phyloP scores from a whole-genome alignment of 2,113 vertebrate species.

The Tachuris rubrigastra region DNA sequence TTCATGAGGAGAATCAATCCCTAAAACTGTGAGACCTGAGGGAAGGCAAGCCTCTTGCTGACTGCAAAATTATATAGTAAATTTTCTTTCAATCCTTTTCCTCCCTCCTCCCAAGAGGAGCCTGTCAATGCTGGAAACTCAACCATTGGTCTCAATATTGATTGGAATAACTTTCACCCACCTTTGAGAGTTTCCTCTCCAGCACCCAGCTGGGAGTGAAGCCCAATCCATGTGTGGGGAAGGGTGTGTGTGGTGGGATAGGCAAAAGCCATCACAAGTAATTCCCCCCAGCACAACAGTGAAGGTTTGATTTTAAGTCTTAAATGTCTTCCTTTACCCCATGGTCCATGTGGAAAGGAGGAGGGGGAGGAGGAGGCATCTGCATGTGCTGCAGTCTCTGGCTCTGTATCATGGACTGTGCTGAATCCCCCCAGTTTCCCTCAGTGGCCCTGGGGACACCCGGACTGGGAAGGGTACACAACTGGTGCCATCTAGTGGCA shows the following conservation, averaged over 20 bases:
- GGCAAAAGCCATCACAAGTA: neutral
- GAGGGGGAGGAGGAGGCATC: neutral
- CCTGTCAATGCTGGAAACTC: neutral
- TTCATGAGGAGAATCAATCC: neutral
- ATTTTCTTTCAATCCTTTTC: neutral
- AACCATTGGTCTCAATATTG: fast-evolving
- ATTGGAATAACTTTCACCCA: fast-evolving
- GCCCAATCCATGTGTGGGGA: fast-evolving
- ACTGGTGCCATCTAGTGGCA: slow-evolving; percentile 60
- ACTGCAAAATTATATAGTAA: neutral
- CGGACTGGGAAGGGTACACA: neutral
- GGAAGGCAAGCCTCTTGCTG: neutral
- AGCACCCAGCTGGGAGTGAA: neutral
- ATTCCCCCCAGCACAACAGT: neutral
- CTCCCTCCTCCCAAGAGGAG: neutral
- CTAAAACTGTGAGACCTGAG: neutral
- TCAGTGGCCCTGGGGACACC: neutral
- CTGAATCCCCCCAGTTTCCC: neutral
- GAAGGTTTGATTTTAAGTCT: neutral
- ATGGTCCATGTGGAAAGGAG: fast-evolving
- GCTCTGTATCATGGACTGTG: neutral
- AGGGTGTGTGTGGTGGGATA: fast-evolving
- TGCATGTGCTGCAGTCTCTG: neutral
- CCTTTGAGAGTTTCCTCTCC: neutral
- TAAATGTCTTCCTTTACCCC: neutral